Evolutionary conservation across 2,888 invertebrate species (phyloP).

Genomic region (Pegoplata infirma): DNA sequence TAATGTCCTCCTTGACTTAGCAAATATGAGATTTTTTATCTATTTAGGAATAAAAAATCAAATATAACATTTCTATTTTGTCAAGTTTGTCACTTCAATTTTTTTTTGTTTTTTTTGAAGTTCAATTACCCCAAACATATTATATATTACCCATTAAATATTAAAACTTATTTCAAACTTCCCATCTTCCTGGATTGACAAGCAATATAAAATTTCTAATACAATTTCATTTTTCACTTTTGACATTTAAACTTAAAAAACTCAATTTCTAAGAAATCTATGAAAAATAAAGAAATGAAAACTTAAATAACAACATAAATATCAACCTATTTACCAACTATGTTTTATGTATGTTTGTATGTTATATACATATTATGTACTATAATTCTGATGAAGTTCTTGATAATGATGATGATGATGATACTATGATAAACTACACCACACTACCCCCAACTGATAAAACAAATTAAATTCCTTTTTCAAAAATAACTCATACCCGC

Average conservation of each 20-base stretch:
- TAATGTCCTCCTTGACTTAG: too few species aligned
- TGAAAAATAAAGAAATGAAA: constrained; percentile 63
- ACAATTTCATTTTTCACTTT: constrained; percentile 45
- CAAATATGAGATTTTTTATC: too few species aligned
- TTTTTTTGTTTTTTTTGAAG: too few species aligned
- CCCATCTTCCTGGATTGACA: constrained; percentile 18
- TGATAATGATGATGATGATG: constrained; percentile 52
- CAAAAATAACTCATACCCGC: constrained; percentile 51
- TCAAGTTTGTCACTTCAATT: too few species aligned
- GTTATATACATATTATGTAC: constrained; percentile 26
- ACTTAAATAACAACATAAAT: constrained; percentile 55
- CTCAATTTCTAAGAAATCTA: neutral
- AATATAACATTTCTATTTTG: too few species aligned
- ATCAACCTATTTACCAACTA: constrained; percentile 58
- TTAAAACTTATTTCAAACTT: constrained; percentile 3
- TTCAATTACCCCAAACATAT: neutral
- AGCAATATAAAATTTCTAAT: constrained; percentile 14
- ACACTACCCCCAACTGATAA: constrained; percentile 52
- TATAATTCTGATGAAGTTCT: constrained; percentile 36
- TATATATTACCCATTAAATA: too few species aligned
- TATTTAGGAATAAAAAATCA: too few species aligned
- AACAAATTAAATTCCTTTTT: constrained; percentile 60
- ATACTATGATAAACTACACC: too few species aligned
- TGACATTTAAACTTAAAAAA: constrained; percentile 49
- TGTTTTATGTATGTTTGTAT: constrained; percentile 38